Percentiles rank a stretch among this genome's conserved stretches.
Evolutionary conservation across 1,140 invertebrate genomes (phyloP).

Genomic region (Ceratina australensis): DNA sequence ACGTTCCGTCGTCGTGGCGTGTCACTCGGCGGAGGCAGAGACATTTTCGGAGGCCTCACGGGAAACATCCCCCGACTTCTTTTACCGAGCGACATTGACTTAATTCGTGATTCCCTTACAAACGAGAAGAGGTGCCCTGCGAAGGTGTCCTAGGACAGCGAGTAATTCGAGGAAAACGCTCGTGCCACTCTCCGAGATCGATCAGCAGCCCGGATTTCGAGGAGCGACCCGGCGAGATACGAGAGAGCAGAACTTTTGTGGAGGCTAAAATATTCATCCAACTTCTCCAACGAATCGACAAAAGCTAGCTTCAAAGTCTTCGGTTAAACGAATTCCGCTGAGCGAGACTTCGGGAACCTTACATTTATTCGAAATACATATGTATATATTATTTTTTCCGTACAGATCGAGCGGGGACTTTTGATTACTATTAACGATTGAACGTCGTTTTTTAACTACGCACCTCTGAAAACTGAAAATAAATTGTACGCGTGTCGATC

Average conservation of each 20-base stretch:
- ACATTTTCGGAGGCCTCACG: too few relatives aligned
- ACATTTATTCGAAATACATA: too few relatives aligned
- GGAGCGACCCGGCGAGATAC: too few relatives aligned
- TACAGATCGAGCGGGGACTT: not conserved
- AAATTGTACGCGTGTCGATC: too few relatives aligned
- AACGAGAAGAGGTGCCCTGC: slow-evolving; percentile 1
- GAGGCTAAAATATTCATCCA: not conserved
- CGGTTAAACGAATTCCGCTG: too few relatives aligned
- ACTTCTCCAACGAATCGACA: not conserved
- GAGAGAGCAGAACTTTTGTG: slow-evolving; percentile 8
- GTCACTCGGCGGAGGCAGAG: not conserved
- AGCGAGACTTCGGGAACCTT: too few relatives aligned
- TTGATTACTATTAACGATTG: too few relatives aligned
- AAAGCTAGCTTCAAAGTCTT: not conserved
- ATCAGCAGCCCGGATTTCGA: not conserved
- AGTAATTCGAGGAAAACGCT: slow-evolving; percentile 16
- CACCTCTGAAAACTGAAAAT: too few relatives aligned
- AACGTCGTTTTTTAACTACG: too few relatives aligned
- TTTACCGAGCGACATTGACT: slow-evolving; percentile 22
- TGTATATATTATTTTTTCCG: too few relatives aligned
- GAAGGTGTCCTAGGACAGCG: not conserved
- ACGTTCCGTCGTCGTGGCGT: too few relatives aligned
- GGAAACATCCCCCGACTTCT: not conserved
- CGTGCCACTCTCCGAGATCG: slow-evolving; percentile 1
- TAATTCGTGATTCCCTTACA: slow-evolving; percentile 36